A percentile compares a stretch with the other conserved stretches of the same genome.
Evolutionary conservation across 1,140 invertebrate species (phyloP).

Genomic region (Panagrolaimus sp.): DNA sequence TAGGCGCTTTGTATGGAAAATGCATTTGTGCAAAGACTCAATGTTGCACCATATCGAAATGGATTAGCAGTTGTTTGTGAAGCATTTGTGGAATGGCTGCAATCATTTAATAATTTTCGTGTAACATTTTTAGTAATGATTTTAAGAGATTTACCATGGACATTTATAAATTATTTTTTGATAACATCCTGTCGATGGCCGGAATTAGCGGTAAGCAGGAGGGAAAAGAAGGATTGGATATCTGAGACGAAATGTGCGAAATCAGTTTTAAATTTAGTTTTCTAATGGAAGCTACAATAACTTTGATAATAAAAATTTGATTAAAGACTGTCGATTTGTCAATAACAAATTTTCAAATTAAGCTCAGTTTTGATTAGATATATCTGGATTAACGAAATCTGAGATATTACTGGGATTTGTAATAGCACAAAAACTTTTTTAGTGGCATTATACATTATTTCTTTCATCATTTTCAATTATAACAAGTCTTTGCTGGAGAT

Average conservation of each 20-base stretch:
- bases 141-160: slow-evolving; percentile 52
- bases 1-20: slow-evolving; percentile 56
- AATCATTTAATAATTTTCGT: slow-evolving; percentile 57
- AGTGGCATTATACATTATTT: slow-evolving; percentile 41
- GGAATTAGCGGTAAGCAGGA: slow-evolving; percentile 24
- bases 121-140: slow-evolving; percentile 52
- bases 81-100: slow-evolving; percentile 52
- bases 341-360: too few species aligned
- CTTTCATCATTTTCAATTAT: slow-evolving; percentile 43
- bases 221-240: too few species aligned
- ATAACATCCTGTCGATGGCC: slow-evolving; percentile 47
- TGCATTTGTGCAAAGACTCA: slow-evolving; percentile 47
- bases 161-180: slow-evolving; percentile 54
- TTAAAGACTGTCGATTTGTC: too few species aligned
- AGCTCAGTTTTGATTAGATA: too few species aligned
- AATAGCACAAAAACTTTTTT: background rate
- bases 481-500: slow-evolving; percentile 44
- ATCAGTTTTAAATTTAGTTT: too few species aligned
- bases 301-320: too few species aligned
- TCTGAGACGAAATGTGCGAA: too few species aligned
- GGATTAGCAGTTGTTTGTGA: slow-evolving; percentile 48
- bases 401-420: too few species aligned
- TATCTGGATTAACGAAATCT: too few species aligned
- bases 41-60: slow-evolving; percentile 47
- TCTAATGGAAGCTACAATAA: too few species aligned